Evolutionary conservation across 2,113 vertebrate species (phyloP), one percentile per base, ranked within the genome.

Genomic region (Hyla sarda): DNA sequence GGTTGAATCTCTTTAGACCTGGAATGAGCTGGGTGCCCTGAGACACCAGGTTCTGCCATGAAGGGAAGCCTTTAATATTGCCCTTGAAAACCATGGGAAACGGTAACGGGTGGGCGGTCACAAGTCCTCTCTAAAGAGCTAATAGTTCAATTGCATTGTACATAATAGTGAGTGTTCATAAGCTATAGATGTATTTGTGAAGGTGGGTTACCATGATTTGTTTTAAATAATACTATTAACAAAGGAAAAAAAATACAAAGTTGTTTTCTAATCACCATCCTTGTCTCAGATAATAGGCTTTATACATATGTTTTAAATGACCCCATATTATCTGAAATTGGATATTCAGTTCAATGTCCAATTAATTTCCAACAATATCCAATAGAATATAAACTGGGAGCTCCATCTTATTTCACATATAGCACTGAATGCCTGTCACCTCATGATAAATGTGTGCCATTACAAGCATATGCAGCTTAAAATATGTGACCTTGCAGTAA

Each of bases 391-490:
- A 83, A 74, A 74, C 82, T 83, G 69, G 32, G 50, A 72, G 41
- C 67, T 73, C 82, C 67, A 83, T 58, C 69, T 73, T 83, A 74
- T 83, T 74, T 83, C 67, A 83, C 82, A 58, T 58, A 72, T 60
- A 72, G 50, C 71, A 74, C 50, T 83, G 69, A 74, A 83, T 74
- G 50, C 82, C 82, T 83, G 82, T 83, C 82, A 83, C 69, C 50
- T 74, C 52, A 83, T 83, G 82, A 83, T 83, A 83, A 83, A 83
- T 83, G 82, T 73, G 50, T 74, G 50, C 82, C 67, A 83, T 83
- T 83, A 83, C 47, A n/a, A 83, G 82, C 82, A 83, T 83, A 83
- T 83, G 67, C 82, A 73, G 48, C n/a, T 73, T 74, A 83, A 83
- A 83, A 45, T 60, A 50, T 56, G 69, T 83, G 82, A 83, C 82